A percentile compares a stretch with the other conserved stretches of the same genome.
phyloP scores from a whole-genome alignment of 2,113 vertebrate species.

The Cyprinus carpio region DNA sequence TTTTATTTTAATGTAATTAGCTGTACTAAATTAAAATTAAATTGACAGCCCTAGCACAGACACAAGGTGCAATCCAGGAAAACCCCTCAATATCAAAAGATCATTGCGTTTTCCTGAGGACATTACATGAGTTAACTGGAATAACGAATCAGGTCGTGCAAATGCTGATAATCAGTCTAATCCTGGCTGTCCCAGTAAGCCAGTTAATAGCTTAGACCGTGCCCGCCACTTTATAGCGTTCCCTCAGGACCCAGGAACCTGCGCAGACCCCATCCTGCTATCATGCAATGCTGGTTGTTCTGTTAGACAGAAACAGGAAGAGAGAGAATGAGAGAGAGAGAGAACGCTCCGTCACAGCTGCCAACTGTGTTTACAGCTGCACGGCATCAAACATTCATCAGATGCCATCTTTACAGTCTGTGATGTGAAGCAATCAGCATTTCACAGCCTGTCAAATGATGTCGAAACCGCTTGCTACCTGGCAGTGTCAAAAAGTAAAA shows the following conservation, averaged over 20 bases:
- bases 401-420: slow-evolving; percentile 78
- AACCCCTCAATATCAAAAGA: not conserved
- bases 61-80: not conserved
- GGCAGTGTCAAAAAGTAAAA: slow-evolving; percentile 72
- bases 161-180: slow-evolving; percentile 69
- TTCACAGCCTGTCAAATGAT: slow-evolving; percentile 79
- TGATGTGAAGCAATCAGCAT: slow-evolving; percentile 82
- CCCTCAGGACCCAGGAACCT: slow-evolving; percentile 61
- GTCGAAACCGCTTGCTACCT: slow-evolving; percentile 76
- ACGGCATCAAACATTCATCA: slow-evolving; percentile 80
- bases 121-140: slow-evolving; percentile 64
- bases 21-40: not conserved
- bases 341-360: slow-evolving; percentile 68
- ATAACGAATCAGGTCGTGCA: slow-evolving; percentile 63
- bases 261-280: slow-evolving; percentile 69
- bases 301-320: slow-evolving; percentile 56
- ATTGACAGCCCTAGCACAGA: not conserved
- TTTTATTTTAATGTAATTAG: not conserved
- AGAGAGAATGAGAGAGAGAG: slow-evolving; percentile 19
- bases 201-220: slow-evolving; percentile 64
- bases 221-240: slow-evolving; percentile 60
- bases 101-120: slow-evolving; percentile 45
- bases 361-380: slow-evolving; percentile 80
- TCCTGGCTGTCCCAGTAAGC: slow-evolving; percentile 60
- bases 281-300: slow-evolving; percentile 66